These are phyloP conservation scores for Scophthalmus maximus DNA, from an alignment of 2,113 vertebrate genomes.

Conservation along the genomic window DNA sequence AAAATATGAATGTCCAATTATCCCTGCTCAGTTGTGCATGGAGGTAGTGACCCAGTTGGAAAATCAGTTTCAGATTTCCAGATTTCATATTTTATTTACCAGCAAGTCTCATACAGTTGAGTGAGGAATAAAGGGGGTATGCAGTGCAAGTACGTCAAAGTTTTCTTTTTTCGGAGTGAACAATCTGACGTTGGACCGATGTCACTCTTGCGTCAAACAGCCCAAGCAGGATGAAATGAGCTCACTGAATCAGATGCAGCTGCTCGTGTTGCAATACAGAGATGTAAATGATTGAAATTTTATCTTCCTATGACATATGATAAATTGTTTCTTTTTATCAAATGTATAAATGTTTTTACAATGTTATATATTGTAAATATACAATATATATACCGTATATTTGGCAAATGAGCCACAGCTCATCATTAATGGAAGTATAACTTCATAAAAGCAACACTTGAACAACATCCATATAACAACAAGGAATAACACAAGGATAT, in stretches of 20 bases:
- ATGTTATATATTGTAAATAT: no score
- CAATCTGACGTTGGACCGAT: slow-evolving; percentile 15
- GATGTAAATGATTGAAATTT: neutral
- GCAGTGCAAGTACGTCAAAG: neutral
- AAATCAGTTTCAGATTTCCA: slow-evolving; percentile 51
- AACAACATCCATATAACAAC: no score
- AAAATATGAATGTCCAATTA: slow-evolving; percentile 54
- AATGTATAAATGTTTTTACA: no score
- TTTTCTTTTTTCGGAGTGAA: slow-evolving; percentile 13
- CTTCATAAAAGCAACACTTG: no score
- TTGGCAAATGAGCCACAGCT: no score
- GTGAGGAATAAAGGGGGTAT: no score
- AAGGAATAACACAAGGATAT: no score
- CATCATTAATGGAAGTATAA: no score
- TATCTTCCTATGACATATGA: neutral
- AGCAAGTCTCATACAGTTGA: slow-evolving; percentile 15
- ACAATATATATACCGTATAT: no score
- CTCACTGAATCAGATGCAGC: neutral
- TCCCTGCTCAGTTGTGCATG: slow-evolving; percentile 55
- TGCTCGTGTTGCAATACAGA: slow-evolving; percentile 1
- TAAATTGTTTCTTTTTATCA: no score
- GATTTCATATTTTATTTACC: slow-evolving; percentile 58
- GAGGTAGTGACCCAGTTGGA: slow-evolving; percentile 61
- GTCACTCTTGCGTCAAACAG: slow-evolving; percentile 2
- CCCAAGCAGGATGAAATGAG: neutral